Evolutionary conservation across 1,140 invertebrate genomes (phyloP), one percentile per base, ranked within the genome.

Genomic region (Ectropis grisescens): DNA sequence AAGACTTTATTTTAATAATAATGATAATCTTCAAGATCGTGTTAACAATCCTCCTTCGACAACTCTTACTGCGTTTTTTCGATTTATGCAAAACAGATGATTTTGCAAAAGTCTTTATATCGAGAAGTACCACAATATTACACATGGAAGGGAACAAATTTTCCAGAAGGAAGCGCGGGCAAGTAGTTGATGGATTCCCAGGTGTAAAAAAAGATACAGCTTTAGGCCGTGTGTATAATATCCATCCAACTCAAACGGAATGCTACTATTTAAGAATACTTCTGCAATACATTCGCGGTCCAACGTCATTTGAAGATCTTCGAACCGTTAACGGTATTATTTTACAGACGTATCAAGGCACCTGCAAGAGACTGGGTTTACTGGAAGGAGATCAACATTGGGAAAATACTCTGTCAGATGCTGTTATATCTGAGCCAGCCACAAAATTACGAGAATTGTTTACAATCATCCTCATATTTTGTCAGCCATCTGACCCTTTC

Each of bases 11-110:
- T 81, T 76, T 43, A 70, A 32, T 28, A 19, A 29, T 37, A 33
- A n/a, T 14, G 43, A 25, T 6, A 29, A 30, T 37, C 7, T 38
- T 13, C 32, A 49, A 40, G 8, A 41, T 7, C n/a, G n/a, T n/a
- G 41, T 15, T 11, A 33, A 47, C 27, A 53, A 43, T 14, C 57
- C 65, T 47, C 59, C 49, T 36, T 36, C 45, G 9, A 82, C 75
- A 29, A 84, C 76, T 33, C 47, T 84, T 8, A 66, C 57, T 13
- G 54, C 41, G 9, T n/a, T 84, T 82, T 47, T 82, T 82, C 38
- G 19, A 38, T 37, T 27, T 79, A 0, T 82, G 60, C 41, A 28
- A 53, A 39, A 33, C 11, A 11, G 57, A 69, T 49, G 39, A 37
- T 15, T 76, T 79, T 53, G 64, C 60, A 32, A 44, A 47, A 42